These are phyloP conservation scores for Ethmia dodecea DNA, from an alignment of 2,888 invertebrate species.

Conservation along the genomic window DNA sequence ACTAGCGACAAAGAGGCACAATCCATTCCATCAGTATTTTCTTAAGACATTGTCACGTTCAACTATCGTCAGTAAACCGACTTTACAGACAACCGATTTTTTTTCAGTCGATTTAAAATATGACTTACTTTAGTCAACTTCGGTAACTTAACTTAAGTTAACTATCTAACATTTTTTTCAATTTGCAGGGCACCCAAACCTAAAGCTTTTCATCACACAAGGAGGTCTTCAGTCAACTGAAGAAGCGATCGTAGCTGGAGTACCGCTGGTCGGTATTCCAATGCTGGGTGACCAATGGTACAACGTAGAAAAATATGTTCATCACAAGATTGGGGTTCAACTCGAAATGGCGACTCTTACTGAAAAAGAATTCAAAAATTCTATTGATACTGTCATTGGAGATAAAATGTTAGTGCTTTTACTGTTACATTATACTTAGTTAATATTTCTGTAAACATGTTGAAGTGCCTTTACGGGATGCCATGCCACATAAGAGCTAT, in stretches of 20 bases:
- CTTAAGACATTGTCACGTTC: too few species aligned
- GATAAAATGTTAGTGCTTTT: conserved; percentile 21
- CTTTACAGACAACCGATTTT: too few species aligned
- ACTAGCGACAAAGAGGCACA: too few species aligned
- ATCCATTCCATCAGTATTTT: too few species aligned
- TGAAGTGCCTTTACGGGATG: too few species aligned
- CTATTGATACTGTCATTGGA: conserved; percentile 25
- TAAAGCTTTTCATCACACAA: conserved; percentile 61
- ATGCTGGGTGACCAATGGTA: conserved; percentile 53
- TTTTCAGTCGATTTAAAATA: too few species aligned
- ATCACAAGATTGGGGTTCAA: conserved; percentile 33
- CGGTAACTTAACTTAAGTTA: too few species aligned
- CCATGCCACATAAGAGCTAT: too few species aligned
- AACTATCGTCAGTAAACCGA: too few species aligned
- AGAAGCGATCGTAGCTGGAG: conserved; percentile 49
- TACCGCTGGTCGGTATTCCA: conserved; percentile 49
- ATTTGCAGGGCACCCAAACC: conserved; percentile 49
- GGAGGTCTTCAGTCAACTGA: conserved; percentile 58
- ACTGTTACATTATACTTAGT: background rate
- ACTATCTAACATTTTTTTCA: too few species aligned
- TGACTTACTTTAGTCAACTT: too few species aligned
- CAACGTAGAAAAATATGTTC: conserved; percentile 36
- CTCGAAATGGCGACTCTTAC: conserved; percentile 27
- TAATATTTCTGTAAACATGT: too few species aligned
- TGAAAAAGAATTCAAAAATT: conserved; percentile 22